Percentiles rank a stretch among this genome's conserved stretches.
Conservation (phyloP, 2,888 invertebrate genomes). For the Luperina testacea region DNA sequence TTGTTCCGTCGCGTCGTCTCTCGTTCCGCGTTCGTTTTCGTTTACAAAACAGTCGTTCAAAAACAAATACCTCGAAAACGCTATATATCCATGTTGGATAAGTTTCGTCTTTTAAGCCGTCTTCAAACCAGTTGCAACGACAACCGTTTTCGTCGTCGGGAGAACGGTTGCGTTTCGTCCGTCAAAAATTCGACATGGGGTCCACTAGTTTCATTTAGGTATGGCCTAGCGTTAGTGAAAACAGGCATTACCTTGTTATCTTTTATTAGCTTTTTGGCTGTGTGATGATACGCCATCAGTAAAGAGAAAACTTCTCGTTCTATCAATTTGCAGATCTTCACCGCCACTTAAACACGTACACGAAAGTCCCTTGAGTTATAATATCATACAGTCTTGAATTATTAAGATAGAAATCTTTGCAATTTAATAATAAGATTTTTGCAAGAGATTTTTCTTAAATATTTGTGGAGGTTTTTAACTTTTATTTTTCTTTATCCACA, state of each 20-base stretch:
- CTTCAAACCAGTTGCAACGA: too few relatives aligned
- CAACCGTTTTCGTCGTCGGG: too few relatives aligned
- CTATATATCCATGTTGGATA: too few relatives aligned
- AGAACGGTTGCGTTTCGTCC: too few relatives aligned
- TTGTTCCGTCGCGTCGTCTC: too few relatives aligned
- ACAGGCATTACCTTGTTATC: constrained; percentile 20
- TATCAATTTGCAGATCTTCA: constrained; percentile 53
- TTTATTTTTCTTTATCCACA: constrained; percentile 29
- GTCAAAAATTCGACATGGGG: too few relatives aligned
- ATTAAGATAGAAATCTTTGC: constrained; percentile 43
- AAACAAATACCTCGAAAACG: too few relatives aligned
- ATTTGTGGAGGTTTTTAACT: constrained; percentile 26
- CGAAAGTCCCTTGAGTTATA: constrained; percentile 33
- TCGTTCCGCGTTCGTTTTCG: too few relatives aligned
- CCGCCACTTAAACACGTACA: constrained; percentile 42
- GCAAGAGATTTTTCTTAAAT: neutral
- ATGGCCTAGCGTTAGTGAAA: neutral
- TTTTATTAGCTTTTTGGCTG: constrained; percentile 42
- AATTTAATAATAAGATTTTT: constrained; percentile 40
- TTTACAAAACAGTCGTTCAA: too few relatives aligned
- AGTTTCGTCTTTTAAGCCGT: too few relatives aligned
- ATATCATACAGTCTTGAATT: constrained; percentile 35
- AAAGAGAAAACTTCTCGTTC: constrained; percentile 47
- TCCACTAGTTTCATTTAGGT: neutral
- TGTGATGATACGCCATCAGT: constrained; percentile 28